Evolutionary conservation across 2,888 invertebrate species (phyloP).

Genomic region (Yponomeuta evonymella): DNA sequence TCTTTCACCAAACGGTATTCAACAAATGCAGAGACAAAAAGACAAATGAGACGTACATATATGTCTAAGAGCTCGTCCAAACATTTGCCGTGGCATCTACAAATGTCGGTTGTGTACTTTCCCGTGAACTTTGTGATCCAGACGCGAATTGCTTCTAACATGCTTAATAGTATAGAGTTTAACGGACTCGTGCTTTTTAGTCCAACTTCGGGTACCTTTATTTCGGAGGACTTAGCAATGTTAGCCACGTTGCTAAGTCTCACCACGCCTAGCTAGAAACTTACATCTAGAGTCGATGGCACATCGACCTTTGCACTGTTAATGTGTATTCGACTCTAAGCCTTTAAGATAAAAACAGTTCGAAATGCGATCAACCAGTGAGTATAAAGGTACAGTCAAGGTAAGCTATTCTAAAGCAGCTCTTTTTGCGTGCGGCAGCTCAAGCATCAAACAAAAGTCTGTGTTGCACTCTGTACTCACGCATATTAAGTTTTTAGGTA

Average conservation of each 20-base stretch:
- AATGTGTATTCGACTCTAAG: too few species aligned
- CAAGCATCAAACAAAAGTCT: too few species aligned
- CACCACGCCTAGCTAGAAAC: neutral
- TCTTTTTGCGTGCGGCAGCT: too few species aligned
- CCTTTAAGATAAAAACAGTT: too few species aligned
- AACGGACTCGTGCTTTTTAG: neutral
- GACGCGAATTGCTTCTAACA: neutral
- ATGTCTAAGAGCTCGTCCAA: neutral
- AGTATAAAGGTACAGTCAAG: too few species aligned
- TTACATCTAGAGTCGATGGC: too few species aligned
- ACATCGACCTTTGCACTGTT: too few species aligned
- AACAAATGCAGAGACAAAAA: neutral
- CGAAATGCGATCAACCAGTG: too few species aligned
- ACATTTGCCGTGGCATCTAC: neutral
- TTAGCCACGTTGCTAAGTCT: neutral
- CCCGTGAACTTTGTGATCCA: neutral
- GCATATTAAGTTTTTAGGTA: neutral
- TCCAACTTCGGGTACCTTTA: neutral
- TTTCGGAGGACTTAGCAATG: too few species aligned
- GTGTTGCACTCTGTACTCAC: neutral
- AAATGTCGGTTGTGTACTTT: neutral
- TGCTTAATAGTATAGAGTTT: neutral
- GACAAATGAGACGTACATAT: neutral
- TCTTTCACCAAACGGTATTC: neutral
- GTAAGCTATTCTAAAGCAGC: too few species aligned